Evolutionary conservation across 2,113 vertebrate genomes (phyloP), one percentile per base, ranked within the genome.

Genomic region (Heterotilapia buettikoferi): DNA sequence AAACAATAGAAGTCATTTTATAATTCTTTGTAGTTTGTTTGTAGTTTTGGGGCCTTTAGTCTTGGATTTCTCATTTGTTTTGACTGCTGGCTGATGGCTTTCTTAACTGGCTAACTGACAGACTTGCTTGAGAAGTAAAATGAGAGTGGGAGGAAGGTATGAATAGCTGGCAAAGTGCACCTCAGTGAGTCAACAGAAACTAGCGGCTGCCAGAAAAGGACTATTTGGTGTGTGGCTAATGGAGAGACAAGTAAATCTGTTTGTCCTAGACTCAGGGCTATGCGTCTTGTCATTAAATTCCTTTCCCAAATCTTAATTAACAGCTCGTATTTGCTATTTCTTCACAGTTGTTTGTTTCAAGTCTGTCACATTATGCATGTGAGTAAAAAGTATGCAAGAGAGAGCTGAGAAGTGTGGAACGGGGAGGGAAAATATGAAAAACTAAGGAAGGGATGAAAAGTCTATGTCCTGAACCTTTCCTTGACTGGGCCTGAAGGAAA

Each of bases 111-210:
- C 88, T 81, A 84, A 84, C 47, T 84, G 85, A 63, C 71, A 79
- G 87, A 88, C 86, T 90, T 90, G 50, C 87, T 83, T 85, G 45
- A 84, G 84, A 88, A 91, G 90, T 83, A 80, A 91, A 93, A 90
- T 16, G 86, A 86, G 86, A 92, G 84, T 82, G 78, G 91, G 90
- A 89, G 87, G 88, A 93, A 92, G 89, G 89, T 91, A 93, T 92
- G 90, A 94, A 92, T 90, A 86, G 89, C 89, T 93, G 89, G 93
- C 90, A 76, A 71, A 47, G 71, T 87, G 73, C 81, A 88, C 14
- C 31, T 54, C 19, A n/a, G 86, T 95, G 93, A 95, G 90, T 95
- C 93, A 94, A 92, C 89, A 87, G 86, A 86, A 81, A 79, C 11
- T 9, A 78, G 53, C 11, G 50, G 31, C 87, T 61, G 90, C 84